Evolutionary conservation across 2,797 vertebrate species (phyloP), one percentile per base, ranked within the genome.

Genomic region (Sorex maritimensis): DNA sequence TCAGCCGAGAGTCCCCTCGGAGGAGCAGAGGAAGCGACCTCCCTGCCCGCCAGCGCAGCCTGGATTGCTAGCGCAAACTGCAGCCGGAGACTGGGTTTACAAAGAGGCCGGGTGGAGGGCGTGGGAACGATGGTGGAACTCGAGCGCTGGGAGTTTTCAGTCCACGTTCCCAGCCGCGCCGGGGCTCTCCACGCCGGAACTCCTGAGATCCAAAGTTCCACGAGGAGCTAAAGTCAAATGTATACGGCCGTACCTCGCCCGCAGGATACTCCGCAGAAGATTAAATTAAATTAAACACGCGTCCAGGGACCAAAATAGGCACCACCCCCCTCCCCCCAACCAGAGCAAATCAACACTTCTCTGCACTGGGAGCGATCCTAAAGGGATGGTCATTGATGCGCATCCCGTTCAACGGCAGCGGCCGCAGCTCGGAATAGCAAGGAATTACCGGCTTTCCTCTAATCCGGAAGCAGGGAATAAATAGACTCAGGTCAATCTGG

Each of bases 281-380:
- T 96, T 95, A 93, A 97, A 96, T 92, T 94, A 97, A 96, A 97
- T 96, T 94, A 96, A 95, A 94, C 91, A 86, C 34, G 91, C 58
- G 93, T 75, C 94, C 82, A 91, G 95, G 94, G 95, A 96, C 95
- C 83, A 72, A 88, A 75, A 68, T 80, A 95, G 95, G 91, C 55
- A 93, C 26, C 46, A 81, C 4, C 52, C 24, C 52, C 69, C 61
- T 38, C 46, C 84, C 38, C 41, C n/a, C 26, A 7, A 14, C 79
- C 65, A 65, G 8, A 91, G 79, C 81, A 79, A 88, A 94, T 89
- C 67, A 89, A 85, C 89, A 61, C 52, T 81, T 69, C 41, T 9
- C 73, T 67, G 46, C 49, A 5, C 10, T 13, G 49, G 55, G 68
- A 88, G 87, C 3, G 84, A 71, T 78, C 55, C 86, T 38, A 38